These are phyloP conservation scores for Drosophila prostipennis DNA, from an alignment of 2,888 invertebrate species.

Conservation along the genomic window DNA sequence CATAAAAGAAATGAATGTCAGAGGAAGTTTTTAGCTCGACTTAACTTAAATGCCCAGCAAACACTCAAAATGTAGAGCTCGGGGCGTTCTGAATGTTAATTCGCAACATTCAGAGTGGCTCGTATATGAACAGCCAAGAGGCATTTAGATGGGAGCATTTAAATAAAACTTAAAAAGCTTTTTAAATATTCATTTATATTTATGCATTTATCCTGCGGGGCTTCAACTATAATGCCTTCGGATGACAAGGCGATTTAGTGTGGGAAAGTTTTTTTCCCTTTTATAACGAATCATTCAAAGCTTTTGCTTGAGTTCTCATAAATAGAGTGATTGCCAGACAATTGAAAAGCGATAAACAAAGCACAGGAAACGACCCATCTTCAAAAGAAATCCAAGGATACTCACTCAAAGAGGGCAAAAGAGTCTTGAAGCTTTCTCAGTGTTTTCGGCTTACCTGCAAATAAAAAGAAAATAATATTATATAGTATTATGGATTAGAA, in stretches of 20 bases:
- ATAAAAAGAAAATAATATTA: constrained; percentile 23
- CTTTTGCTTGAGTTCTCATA: constrained; percentile 39
- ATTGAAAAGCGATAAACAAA: constrained; percentile 15
- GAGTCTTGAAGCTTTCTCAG: constrained; percentile 21
- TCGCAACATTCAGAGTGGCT: constrained; percentile 12
- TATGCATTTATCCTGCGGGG: constrained; percentile 12
- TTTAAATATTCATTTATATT: constrained; percentile 30
- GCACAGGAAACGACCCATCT: constrained; percentile 46
- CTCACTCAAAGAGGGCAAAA: constrained; percentile 37
- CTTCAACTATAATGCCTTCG: not conserved
- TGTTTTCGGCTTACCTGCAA: constrained; percentile 72
- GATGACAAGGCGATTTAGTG: constrained; percentile 24
- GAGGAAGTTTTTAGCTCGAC: constrained; percentile 28
- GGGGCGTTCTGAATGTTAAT: constrained; percentile 35
- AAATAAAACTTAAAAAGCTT: constrained; percentile 21
- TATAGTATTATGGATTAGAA: constrained; percentile 47
- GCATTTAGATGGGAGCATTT: not conserved
- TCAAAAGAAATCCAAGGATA: constrained; percentile 48
- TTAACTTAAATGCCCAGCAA: constrained; percentile 21
- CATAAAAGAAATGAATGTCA: constrained; percentile 7
- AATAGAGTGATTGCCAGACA: constrained; percentile 4
- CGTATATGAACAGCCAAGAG: constrained; percentile 1
- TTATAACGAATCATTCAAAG: constrained; percentile 8
- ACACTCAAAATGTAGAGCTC: constrained; percentile 17
- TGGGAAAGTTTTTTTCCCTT: constrained; percentile 53